Base-by-base conservation (phyloP, 2,113 vertebrate species). In the Apus apus region DNA sequence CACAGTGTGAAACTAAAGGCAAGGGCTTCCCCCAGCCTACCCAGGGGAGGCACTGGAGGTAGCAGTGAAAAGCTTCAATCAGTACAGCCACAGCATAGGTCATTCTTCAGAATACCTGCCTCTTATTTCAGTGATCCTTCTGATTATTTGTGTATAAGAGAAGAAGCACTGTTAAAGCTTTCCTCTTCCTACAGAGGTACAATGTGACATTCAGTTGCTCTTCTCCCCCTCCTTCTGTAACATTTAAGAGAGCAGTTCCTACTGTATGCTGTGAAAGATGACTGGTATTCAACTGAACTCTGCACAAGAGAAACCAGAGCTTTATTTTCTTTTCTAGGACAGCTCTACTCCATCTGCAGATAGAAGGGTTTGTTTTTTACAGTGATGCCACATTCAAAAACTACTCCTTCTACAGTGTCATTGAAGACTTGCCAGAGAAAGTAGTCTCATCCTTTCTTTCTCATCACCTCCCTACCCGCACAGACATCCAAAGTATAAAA, bases 261-360 rank as follows among this genome's bases (percentile, higher is more conserved):
- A 48, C 78, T 79, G 66, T 62, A 86, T 43, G 51, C 68, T 80
- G 53, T 84, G 60, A 92, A 89, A 77, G 73, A 93, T 74, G 73
- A 92, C 78, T 91, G 85, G 61, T 90, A 91, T 95, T 93, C 93
- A 89, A 11, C 70, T 90, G 94, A 93, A 95, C 72, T 85, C 25
- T 1, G 51, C 75, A 74, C 60, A 91, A 76, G 72, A 93, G 64
- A 90, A 96, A 93, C 13, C 58, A 76, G 79, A 93, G 58, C 85
- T 86, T 77, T 58, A 70, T 94, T 83, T 79, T 93, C 71, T 94
- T 94, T 95, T 94, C 92, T 77, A 93, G 94, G 92, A 88, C 92
- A 94, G 79, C 32, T 60, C 60, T 94, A 90, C 92, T 74, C 90
- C 90, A 93, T 89, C 92, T 93, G 83, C 75, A 92, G 85, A 88